Percentiles rank a stretch among this genome's conserved stretches.
phyloP scores from a whole-genome alignment of 2,113 vertebrate species.

The Pipra filicauda region DNA sequence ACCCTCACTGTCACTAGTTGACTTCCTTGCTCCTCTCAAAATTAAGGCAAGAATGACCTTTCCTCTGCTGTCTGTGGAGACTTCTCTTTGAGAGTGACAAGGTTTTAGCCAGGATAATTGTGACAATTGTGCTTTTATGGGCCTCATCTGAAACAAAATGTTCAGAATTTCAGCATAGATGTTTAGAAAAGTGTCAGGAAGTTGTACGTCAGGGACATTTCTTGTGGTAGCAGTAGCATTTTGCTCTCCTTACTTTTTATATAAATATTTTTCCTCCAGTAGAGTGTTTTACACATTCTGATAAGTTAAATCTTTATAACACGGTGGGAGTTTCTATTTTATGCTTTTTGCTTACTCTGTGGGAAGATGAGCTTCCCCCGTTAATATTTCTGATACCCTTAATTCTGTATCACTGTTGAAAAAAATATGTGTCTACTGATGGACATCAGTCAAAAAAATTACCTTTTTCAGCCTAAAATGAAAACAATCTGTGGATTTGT shows the following conservation, averaged over 20 bases:
- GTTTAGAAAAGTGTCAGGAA: not conserved
- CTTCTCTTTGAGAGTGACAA: not conserved
- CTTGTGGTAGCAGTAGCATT: not conserved
- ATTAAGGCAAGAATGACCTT: not conserved
- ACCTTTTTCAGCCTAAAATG: not conserved
- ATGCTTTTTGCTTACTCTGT: not conserved
- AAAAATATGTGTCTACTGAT: not conserved
- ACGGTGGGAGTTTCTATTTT: not conserved
- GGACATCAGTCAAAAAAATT: not conserved
- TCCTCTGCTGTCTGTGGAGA: not conserved
- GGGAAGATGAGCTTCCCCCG: not conserved
- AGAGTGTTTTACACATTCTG: not conserved
- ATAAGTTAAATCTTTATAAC: not conserved
- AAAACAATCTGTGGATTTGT: conserved; percentile 14
- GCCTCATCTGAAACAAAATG: fast-evolving
- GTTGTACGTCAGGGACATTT: not conserved
- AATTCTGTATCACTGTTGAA: not conserved
- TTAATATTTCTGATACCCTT: not conserved
- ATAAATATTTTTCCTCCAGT: not conserved
- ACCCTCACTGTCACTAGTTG: not conserved
- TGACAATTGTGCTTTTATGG: not conserved
- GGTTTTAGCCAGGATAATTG: not conserved
- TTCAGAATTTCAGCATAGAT: not conserved
- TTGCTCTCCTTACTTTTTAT: not conserved
- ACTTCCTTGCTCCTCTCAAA: not conserved